A percentile compares a stretch with the other conserved stretches of the same genome.
Conservation (phyloP, 2,113 vertebrate species). For the Pachyramphus minor region DNA sequence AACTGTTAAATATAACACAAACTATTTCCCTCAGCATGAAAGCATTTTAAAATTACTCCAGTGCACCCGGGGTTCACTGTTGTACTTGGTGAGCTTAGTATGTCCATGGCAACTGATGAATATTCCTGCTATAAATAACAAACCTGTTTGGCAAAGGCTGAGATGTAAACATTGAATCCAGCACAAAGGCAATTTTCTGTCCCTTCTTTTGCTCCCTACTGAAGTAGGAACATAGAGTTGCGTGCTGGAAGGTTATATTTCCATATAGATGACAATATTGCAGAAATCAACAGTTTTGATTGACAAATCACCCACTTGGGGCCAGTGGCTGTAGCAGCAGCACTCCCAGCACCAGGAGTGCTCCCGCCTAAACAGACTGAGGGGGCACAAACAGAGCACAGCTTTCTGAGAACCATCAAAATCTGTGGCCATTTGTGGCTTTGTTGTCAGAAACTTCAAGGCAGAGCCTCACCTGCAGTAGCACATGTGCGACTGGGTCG, state of each 20-base stretch:
- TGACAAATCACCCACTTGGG: not conserved
- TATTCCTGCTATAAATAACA: conserved; percentile 59
- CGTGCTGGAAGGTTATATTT: not conserved
- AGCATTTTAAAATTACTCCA: conserved; percentile 7
- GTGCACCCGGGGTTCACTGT: not conserved
- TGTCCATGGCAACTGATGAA: conserved; percentile 59
- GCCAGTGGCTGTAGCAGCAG: not conserved
- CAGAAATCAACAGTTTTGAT: not conserved
- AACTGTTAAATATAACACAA: conserved; percentile 42
- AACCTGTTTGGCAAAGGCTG: conserved; percentile 29
- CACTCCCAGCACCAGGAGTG: accelerated
- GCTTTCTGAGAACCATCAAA: not conserved
- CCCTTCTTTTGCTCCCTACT: not conserved
- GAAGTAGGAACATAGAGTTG: not conserved
- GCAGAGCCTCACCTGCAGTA: not conserved
- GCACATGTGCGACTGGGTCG: not conserved
- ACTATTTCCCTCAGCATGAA: conserved; percentile 12
- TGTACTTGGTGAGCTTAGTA: conserved; percentile 43
- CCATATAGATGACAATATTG: not conserved
- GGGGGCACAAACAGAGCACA: not conserved
- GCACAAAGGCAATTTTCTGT: conserved; percentile 30
- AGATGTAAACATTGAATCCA: conserved; percentile 39
- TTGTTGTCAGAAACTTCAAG: not conserved
- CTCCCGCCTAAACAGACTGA: too few species aligned
- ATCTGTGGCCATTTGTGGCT: not conserved